Conservation (phyloP, 2,888 invertebrate species). For the Germaria angustata region DNA sequence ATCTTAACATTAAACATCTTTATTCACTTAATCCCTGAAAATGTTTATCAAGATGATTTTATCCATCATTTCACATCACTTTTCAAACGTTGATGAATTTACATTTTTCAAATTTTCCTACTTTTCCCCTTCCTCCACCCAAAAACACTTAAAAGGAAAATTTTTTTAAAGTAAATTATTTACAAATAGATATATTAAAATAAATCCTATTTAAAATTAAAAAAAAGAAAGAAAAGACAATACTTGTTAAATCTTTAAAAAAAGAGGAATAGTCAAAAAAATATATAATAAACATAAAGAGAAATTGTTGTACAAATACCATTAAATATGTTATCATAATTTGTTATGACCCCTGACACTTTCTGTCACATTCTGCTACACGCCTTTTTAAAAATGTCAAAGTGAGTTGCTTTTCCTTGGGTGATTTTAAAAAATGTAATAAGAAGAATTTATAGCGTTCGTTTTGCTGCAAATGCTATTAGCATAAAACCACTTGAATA, state of each 20-base stretch:
- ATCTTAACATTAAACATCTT: constrained; percentile 30
- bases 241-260: constrained; percentile 20
- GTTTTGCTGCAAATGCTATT: constrained; percentile 69
- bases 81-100: constrained; percentile 73
- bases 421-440: not conserved
- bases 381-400: constrained; percentile 37
- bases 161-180: constrained; percentile 72
- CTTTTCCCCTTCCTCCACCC: constrained; percentile 11
- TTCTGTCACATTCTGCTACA: constrained; percentile 2
- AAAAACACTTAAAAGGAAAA: constrained; percentile 15
- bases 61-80: constrained; percentile 76
- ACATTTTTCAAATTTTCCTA: constrained; percentile 46
- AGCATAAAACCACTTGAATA: constrained; percentile 74
- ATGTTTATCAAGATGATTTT: constrained; percentile 66
- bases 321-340: constrained; percentile 78
- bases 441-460: constrained; percentile 30
- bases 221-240: constrained; percentile 69
- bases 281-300: not conserved
- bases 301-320: constrained; percentile 75
- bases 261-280: not conserved
- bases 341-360: constrained; percentile 69
- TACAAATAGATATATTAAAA: constrained; percentile 69
- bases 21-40: constrained; percentile 42
- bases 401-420: constrained; percentile 13
- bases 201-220: constrained; percentile 70